phyloP scores from a whole-genome alignment of 2,113 vertebrate species.

The Pseudolaguvia tuberculata region DNA sequence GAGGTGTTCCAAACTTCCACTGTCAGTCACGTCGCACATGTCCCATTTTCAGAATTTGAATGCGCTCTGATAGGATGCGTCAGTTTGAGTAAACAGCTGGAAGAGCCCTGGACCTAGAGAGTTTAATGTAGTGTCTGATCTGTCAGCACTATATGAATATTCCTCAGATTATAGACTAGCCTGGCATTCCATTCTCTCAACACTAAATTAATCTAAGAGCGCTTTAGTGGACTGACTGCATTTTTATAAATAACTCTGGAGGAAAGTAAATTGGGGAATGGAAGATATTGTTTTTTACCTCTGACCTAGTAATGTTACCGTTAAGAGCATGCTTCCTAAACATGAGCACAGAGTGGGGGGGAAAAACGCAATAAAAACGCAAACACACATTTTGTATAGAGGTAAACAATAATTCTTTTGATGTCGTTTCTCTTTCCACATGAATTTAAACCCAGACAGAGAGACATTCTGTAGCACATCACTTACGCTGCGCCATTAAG shows the following conservation, averaged over 20 bases:
- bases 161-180: conserved; percentile 21
- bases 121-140: conserved; percentile 12
- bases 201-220: conserved; percentile 32
- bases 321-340: conserved; percentile 56
- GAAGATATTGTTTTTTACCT: conserved; percentile 1
- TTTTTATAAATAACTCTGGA: conserved; percentile 41
- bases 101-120: background rate
- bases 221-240: conserved; percentile 34
- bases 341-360: conserved; percentile 59
- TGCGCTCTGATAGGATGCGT: background rate
- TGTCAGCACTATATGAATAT: conserved; percentile 12
- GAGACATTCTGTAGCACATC: conserved; percentile 45
- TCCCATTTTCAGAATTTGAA: background rate
- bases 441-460: conserved; percentile 54
- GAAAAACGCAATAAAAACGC: conserved; percentile 61
- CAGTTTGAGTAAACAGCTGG: background rate
- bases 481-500: conserved; percentile 63
- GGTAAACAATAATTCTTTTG: conserved; percentile 63
- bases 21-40: conserved; percentile 2
- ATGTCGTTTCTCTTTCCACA: conserved; percentile 64
- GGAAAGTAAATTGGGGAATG: conserved; percentile 42
- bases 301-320: conserved; percentile 39
- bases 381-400: conserved; percentile 66
- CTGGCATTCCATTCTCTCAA: conserved; percentile 31
- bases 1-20: conserved; percentile 9